Evolutionary conservation across 2,888 invertebrate species (phyloP).

Genomic region (Blastobasis adustella): DNA sequence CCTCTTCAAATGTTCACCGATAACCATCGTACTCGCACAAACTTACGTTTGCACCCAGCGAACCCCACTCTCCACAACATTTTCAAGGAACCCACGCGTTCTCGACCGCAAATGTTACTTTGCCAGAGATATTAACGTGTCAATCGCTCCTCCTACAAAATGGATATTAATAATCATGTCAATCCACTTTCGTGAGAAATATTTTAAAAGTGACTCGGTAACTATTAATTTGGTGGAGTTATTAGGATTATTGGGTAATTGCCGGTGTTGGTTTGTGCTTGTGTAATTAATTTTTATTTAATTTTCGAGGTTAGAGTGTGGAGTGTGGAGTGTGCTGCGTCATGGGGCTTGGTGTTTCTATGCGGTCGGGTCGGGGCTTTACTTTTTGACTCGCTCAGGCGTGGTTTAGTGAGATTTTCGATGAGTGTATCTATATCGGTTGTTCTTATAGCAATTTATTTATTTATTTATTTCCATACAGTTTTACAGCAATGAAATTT

Average conservation of each 20-base stretch:
- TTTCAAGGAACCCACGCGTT: slow-evolving; percentile 21
- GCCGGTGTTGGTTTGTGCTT: slow-evolving; percentile 52
- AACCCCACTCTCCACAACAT: not conserved
- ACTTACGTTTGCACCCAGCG: slow-evolving; percentile 13
- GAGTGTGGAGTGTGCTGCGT: slow-evolving; percentile 44
- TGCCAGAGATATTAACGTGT: slow-evolving; percentile 57
- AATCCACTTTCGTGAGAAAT: slow-evolving; percentile 64
- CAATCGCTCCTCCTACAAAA: slow-evolving; percentile 60
- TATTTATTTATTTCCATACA: too few species aligned
- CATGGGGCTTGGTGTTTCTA: slow-evolving; percentile 21
- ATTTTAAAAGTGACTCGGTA: slow-evolving; percentile 48
- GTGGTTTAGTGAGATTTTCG: too few species aligned
- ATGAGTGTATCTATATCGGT: too few species aligned
- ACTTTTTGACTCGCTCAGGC: slow-evolving; percentile 6
- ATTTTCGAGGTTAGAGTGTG: slow-evolving; percentile 44
- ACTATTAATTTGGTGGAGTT: slow-evolving; percentile 59
- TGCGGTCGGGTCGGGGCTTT: too few species aligned
- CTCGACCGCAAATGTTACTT: slow-evolving; percentile 10
- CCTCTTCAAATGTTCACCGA: slow-evolving; percentile 44
- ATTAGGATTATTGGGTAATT: slow-evolving; percentile 64
- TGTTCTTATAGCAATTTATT: too few species aligned
- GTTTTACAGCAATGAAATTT: too few species aligned
- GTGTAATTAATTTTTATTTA: slow-evolving; percentile 58
- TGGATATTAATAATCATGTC: slow-evolving; percentile 67
- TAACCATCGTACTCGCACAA: slow-evolving; percentile 46